A percentile compares a stretch with the other conserved stretches of the same genome.
Evolutionary conservation across 2,888 invertebrate genomes (phyloP).

Genomic region (Eilema caniola): DNA sequence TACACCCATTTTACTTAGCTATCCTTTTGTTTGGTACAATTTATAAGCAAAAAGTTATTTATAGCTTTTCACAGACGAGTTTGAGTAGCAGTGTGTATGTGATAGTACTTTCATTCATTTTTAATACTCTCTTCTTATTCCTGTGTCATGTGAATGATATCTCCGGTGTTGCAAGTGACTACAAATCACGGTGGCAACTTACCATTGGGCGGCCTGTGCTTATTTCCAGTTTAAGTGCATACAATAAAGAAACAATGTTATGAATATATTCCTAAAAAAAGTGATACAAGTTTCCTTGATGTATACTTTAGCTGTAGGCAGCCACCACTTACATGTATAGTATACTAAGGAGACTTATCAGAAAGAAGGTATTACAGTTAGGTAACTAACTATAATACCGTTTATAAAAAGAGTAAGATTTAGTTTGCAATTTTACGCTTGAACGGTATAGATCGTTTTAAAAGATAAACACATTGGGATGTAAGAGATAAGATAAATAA

Average conservation of each 20-base stretch:
- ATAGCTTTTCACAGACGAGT: not conserved
- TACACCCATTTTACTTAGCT: not conserved
- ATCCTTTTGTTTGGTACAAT: not conserved
- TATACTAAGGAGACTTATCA: too few relatives aligned
- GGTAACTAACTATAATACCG: too few relatives aligned
- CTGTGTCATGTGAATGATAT: not conserved
- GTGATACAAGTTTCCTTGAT: constrained; percentile 22
- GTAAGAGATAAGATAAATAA: constrained; percentile 61
- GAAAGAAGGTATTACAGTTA: too few relatives aligned
- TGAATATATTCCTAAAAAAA: too few relatives aligned
- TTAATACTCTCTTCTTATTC: too few relatives aligned
- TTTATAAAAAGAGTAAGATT: constrained; percentile 21
- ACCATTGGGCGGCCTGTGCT: not conserved
- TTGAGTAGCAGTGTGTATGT: not conserved
- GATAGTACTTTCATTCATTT: not conserved
- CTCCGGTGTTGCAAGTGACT: not conserved
- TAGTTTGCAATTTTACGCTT: constrained; percentile 37
- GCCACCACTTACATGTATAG: too few relatives aligned
- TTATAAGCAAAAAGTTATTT: not conserved
- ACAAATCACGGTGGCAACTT: not conserved
- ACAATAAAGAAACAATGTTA: too few relatives aligned
- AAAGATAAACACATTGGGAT: constrained; percentile 55
- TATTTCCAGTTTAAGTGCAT: not conserved
- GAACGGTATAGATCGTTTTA: constrained; percentile 48
- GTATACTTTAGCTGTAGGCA: constrained; percentile 19